Evolutionary conservation across 2,113 vertebrate genomes (phyloP), one percentile per base, ranked within the genome.

Genomic region (Chlamydotis undulata): DNA sequence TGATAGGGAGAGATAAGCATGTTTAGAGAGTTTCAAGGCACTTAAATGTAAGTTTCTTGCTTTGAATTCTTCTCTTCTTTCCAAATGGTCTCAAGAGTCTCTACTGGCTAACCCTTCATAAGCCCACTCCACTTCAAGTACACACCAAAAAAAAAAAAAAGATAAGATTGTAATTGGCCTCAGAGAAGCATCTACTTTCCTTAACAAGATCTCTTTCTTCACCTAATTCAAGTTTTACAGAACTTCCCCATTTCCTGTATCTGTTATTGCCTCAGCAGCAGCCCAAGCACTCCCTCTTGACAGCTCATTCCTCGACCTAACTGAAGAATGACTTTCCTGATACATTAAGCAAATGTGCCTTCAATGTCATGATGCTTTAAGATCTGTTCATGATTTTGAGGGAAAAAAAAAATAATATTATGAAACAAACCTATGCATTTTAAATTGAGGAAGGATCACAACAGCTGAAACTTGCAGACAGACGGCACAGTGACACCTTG

Each of bases 1-100:
- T 67, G 81, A 95, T 86, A 82, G 35, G 29, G 53, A 82, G 94
- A 50, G 89, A 96, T 95, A 95, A 94, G 86, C 83, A 82, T 68
- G 94, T 94, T 97, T 89, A 74, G 76, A 94, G 84, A 92, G 60
- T 93, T 94, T 82, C 61, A 78, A 75, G 61, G 45, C 39, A 95
- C 94, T 87, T 70, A 68, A 52, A 84, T 41, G 12, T 45, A 92
- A 65, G 76, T 79, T 94, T 93, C 94, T 89, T 96, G 89, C 91
- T 96, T 75, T 87, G 76, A 95, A 95, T 63, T 73, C 95, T 91
- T 56, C 87, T 82, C 91, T 81, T 65, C 83, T 84, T 87, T 84
- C 93, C 69, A 53, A 90, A 89, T 28, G 39, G 28, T 31, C 94
- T 74, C 39, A 75, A 92, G 69, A 89, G 74, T 49, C 73, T 68